These are phyloP conservation scores for Tyrophagus putrescentiae DNA, from an alignment of 1,140 invertebrate species.

Conservation along the genomic window DNA sequence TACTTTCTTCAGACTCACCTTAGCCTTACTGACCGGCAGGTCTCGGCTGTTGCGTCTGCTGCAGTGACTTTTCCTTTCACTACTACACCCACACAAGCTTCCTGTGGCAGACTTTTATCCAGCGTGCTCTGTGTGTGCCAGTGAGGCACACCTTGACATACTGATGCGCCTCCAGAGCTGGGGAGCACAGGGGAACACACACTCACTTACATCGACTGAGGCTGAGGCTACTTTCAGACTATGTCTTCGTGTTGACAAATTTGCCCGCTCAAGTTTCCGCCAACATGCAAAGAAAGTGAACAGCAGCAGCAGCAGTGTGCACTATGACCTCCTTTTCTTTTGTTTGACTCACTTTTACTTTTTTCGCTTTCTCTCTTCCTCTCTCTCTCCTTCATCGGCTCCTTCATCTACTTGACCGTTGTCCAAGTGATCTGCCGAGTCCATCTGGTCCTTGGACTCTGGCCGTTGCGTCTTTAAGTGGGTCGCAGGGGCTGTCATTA, in stretches of 20 bases:
- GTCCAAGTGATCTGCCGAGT: neutral
- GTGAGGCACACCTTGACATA: conserved; percentile 2
- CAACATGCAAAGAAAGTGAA: conserved; percentile 8
- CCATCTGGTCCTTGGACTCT: neutral
- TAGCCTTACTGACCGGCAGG: neutral
- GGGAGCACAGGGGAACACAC: too few relatives aligned
- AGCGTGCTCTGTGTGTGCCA: neutral
- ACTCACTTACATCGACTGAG: too few relatives aligned
- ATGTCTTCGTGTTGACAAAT: conserved; percentile 8
- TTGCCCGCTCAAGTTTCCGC: neutral
- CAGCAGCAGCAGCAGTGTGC: neutral
- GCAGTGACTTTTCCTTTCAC: neutral
- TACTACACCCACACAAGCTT: conserved; percentile 1
- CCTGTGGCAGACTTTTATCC: too few relatives aligned
- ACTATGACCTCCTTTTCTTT: conserved; percentile 3
- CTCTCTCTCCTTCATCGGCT: neutral
- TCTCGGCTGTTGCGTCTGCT: neutral
- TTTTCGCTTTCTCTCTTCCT: neutral
- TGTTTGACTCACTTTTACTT: neutral
- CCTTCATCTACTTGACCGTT: neutral
- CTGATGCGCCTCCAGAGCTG: too few relatives aligned
- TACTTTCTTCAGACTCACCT: neutral
- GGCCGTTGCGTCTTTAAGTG: conserved; percentile 6
- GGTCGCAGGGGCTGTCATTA: neutral
- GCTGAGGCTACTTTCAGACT: too few relatives aligned